Conservation (phyloP, 2,888 invertebrate species). For the Acanthacorydalis orientalis region DNA sequence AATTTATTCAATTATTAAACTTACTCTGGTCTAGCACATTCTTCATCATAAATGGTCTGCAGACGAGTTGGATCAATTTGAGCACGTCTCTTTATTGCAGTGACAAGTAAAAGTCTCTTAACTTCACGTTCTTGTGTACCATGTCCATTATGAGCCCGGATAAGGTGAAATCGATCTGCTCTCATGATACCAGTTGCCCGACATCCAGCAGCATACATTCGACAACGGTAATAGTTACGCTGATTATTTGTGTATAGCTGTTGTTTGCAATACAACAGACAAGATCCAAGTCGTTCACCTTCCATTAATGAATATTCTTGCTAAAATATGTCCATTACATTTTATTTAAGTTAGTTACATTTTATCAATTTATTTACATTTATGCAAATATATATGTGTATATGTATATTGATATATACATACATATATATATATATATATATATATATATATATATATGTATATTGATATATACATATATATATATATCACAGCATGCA, state of each 20-base stretch:
- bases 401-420: no score
- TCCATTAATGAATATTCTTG: slow-evolving; percentile 1
- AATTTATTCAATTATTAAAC: background rate
- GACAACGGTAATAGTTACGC: slow-evolving; percentile 5
- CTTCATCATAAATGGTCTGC: slow-evolving; percentile 3
- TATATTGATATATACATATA: no score
- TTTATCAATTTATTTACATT: no score
- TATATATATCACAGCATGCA: no score
- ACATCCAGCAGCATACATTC: slow-evolving; percentile 4
- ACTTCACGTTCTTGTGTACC: slow-evolving; percentile 5
- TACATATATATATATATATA: no score
- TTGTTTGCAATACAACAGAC: slow-evolving; percentile 1
- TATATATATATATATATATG: no score
- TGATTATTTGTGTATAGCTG: slow-evolving; percentile 5
- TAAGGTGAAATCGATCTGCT: slow-evolving; percentile 1
- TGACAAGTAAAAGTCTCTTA: slow-evolving; percentile 1
- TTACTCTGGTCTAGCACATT: slow-evolving; percentile 5
- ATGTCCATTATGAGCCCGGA: slow-evolving; percentile 2
- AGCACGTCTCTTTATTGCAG: slow-evolving; percentile 2
- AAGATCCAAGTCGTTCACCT: slow-evolving; percentile 5
- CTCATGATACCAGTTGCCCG: slow-evolving; percentile 2
- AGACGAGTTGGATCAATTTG: slow-evolving; percentile 4
- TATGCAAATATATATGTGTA: no score
- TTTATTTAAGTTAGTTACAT: no score
- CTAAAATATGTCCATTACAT: background rate